These are phyloP conservation scores for Clivina fossor DNA, from an alignment of 2,888 invertebrate species.

Conservation along the genomic window DNA sequence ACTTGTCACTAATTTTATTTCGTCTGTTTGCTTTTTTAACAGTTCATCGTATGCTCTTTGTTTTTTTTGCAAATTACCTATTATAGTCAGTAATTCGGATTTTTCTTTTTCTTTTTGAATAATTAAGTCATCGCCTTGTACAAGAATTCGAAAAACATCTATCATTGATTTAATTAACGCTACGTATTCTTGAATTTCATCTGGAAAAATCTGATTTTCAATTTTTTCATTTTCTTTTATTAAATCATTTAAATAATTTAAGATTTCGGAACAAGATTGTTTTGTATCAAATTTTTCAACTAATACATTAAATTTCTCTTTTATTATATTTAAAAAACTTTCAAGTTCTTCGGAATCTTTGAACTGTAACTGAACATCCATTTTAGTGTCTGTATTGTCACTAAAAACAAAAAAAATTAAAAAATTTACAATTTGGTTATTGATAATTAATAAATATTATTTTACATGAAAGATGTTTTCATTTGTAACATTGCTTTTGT, in stretches of 20 bases:
- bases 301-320: too few relatives aligned
- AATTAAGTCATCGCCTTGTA: conserved; percentile 1
- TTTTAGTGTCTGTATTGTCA: conserved; percentile 8
- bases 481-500: conserved; percentile 40
- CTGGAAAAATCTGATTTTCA: background rate
- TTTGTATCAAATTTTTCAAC: conserved; percentile 9
- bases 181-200: conserved; percentile 10
- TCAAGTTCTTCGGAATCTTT: too few relatives aligned
- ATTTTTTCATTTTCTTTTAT: background rate
- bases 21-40: conserved; percentile 12
- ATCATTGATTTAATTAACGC: conserved; percentile 8
- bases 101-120: conserved; percentile 9
- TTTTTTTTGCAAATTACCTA: background rate
- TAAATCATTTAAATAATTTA: conserved; percentile 4
- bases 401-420: conserved; percentile 13
- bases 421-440: conserved; percentile 2
- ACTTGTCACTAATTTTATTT: too few relatives aligned
- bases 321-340: background rate
- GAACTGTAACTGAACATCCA: too few relatives aligned
- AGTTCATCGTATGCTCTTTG: conserved; percentile 13
- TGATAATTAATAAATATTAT: background rate
- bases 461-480: background rate
- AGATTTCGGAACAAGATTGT: background rate
- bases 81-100: background rate
- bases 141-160: background rate